These are phyloP conservation scores for Blastobasis lacticolella DNA, from an alignment of 2,888 invertebrate species.

Conservation along the genomic window DNA sequence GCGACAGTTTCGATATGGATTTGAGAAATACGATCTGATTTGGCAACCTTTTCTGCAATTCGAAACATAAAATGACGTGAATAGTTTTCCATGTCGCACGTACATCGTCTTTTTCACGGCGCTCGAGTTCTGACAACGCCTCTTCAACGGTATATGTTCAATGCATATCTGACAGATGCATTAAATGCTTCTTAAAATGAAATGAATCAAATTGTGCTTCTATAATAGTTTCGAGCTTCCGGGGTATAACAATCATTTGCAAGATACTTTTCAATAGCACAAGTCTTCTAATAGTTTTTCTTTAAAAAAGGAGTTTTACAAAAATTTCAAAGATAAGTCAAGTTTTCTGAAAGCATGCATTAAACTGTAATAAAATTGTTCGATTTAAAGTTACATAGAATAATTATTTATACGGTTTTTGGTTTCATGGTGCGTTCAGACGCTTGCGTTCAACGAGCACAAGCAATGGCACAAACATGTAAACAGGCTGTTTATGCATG, in stretches of 20 bases:
- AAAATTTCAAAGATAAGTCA: too few species aligned
- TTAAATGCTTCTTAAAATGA: constrained; percentile 1
- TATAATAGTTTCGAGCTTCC: not conserved
- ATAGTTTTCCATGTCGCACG: constrained; percentile 6
- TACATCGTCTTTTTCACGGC: constrained; percentile 1
- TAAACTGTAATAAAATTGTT: too few species aligned
- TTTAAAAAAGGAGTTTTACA: not conserved
- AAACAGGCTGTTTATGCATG: too few species aligned
- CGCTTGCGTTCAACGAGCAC: too few species aligned
- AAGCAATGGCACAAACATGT: too few species aligned
- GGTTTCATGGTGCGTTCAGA: too few species aligned
- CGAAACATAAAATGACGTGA: constrained; percentile 4
- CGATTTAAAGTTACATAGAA: too few species aligned
- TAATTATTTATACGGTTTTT: too few species aligned
- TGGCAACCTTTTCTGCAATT: constrained; percentile 6
- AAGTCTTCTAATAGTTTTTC: constrained; percentile 6
- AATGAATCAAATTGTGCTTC: not conserved
- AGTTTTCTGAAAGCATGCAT: too few species aligned
- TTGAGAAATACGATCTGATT: constrained; percentile 5
- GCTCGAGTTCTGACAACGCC: not conserved
- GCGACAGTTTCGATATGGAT: constrained; percentile 4
- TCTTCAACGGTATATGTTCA: constrained; percentile 5
- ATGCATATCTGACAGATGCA: constrained; percentile 5
- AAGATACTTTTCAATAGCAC: constrained; percentile 4
- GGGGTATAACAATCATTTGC: constrained; percentile 6